Evolutionary conservation across 2,888 invertebrate species (phyloP), one percentile per base, ranked within the genome.

Genomic region (Himalopsyche anomala): DNA sequence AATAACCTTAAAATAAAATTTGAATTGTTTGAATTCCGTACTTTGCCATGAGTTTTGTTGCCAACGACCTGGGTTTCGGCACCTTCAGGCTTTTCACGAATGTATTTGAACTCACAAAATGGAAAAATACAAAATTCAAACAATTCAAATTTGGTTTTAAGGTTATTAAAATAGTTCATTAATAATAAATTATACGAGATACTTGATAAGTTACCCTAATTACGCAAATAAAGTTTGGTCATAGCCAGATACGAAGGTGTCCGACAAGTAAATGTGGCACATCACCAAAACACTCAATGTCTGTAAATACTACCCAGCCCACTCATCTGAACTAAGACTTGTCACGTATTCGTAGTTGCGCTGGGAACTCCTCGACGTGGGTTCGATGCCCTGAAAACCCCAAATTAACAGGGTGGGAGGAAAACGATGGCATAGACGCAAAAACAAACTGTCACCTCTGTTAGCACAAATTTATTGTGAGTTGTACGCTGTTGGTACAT

Each of bases 351-450:
- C 56, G 56, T 56, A n/a, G 17, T 19, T 62, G 19, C 62, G 62
- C 19, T 62, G 62, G 62, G 62, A 62, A 62, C 62, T 62, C 62
- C 62, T 62, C n/a, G n/a, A 62, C 62, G 62, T 62, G 62, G 62
- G 62, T 62, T 62, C 62, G 62, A 62, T 62, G 62, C 62, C 62
- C 62, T 62, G 62, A 62, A 62, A 62, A 62, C 62, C 62, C 62
- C 62, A 62, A 62, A 62, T 62, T 62, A 19, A 62, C 62, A 62
- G 62, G 62, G 62, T 62, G 62, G 62, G 62, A 19, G 62, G n/a
- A 28, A 62, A 62, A 62, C 6, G 19, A 51, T 51, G 51, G 51
- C 51, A 51, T 51, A 51, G 51, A 51, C 51, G 51, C 51, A 51
- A 51, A 51, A 45, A 51, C 15, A 51, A 15, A 15, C 51, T 51